Conservation (phyloP, 2,113 vertebrate species). For the Protobothrops mucrosquamatus region DNA sequence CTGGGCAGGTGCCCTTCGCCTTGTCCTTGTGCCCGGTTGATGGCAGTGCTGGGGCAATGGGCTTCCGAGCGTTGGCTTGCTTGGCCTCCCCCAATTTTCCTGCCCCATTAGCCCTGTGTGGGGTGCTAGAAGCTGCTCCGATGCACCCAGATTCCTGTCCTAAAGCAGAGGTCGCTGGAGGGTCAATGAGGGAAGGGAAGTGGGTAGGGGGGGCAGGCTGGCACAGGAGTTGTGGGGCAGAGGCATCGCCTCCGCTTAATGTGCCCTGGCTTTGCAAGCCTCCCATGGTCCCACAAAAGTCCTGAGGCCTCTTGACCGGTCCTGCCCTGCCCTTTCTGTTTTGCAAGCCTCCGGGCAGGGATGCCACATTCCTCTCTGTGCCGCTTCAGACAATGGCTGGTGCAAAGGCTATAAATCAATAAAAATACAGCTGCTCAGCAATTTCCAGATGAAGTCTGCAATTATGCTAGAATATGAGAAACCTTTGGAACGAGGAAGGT, state of each 20-base stretch:
- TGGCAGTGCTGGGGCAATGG: background rate
- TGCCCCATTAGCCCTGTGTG: background rate
- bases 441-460: background rate
- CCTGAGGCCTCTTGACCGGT: background rate
- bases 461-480: background rate
- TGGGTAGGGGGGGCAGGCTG: background rate
- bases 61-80: background rate
- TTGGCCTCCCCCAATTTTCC: background rate
- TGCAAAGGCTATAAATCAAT: background rate
- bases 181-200: background rate
- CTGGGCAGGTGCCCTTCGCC: background rate
- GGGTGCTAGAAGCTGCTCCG: background rate
- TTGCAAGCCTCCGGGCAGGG: background rate
- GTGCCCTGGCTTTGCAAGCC: background rate
- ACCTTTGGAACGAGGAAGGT: background rate
- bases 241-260: too few species aligned
- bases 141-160: background rate
- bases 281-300: background rate
- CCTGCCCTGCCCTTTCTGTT: background rate
- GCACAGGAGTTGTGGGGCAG: background rate
- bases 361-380: too few species aligned
- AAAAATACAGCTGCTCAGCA: background rate
- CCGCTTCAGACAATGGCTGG: background rate
- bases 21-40: background rate
- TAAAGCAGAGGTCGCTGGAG: background rate